Percentiles rank a stretch among this genome's conserved stretches.
phyloP scores from a whole-genome alignment of 2,797 vertebrate species.

The Macropus fuliginosus region DNA sequence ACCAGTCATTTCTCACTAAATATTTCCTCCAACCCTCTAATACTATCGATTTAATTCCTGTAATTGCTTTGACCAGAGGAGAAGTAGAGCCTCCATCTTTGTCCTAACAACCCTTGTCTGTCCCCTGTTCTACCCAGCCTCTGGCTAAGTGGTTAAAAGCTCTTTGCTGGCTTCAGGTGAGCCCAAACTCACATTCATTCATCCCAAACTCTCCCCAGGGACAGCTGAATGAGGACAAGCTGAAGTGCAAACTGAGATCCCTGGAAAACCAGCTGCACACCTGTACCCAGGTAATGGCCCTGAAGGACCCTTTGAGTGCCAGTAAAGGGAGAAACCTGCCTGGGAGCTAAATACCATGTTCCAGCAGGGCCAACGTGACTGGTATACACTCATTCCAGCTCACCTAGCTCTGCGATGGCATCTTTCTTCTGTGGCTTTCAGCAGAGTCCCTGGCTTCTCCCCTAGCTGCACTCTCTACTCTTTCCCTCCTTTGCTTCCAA shows the following conservation, averaged over 20 bases:
- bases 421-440: conserved; percentile 1
- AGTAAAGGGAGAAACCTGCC: conserved; percentile 3
- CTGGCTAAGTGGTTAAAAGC: background rate
- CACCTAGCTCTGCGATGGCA: background rate
- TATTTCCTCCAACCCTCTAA: background rate
- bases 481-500: background rate
- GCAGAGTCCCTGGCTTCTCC: background rate
- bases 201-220: conserved; percentile 84
- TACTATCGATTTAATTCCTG: background rate
- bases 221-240: conserved; percentile 92
- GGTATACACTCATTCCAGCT: background rate
- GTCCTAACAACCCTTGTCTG: background rate
- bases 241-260: conserved; percentile 90
- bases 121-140: background rate
- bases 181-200: background rate
- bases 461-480: background rate
- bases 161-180: background rate
- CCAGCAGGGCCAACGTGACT: conserved; percentile 6
- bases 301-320: background rate
- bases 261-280: conserved; percentile 94
- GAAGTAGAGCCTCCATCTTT: background rate
- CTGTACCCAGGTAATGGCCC: conserved; percentile 91
- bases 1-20: background rate
- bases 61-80: background rate
- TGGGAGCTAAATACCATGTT: background rate